These are phyloP conservation scores for Apodemus speciosus DNA, from an alignment of 2,113 vertebrate species.

Conservation along the genomic window DNA sequence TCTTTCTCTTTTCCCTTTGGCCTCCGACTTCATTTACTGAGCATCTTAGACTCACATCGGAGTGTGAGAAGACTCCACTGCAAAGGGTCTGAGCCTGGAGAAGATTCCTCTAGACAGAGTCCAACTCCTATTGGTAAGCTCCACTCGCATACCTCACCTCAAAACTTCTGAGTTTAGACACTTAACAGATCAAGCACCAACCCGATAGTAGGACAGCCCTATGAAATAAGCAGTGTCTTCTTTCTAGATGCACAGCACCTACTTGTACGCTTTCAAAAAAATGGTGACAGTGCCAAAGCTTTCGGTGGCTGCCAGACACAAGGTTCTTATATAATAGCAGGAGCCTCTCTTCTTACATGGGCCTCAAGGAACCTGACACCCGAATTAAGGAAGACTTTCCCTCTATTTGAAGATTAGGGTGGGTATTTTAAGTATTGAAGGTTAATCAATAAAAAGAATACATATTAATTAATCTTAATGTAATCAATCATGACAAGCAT, in stretches of 20 bases:
- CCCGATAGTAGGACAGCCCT: not conserved
- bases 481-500: slow-evolving; percentile 21
- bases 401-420: not conserved
- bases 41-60: not conserved
- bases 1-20: not conserved
- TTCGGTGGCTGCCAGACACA: not conserved
- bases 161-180: slow-evolving; percentile 4
- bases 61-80: not conserved
- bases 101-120: not conserved
- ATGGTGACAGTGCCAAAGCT: not conserved
- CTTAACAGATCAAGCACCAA: not conserved
- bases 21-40: not conserved
- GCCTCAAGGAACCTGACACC: not conserved
- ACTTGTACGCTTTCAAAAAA: not conserved
- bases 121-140: not conserved
- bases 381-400: not conserved
- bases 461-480: not conserved
- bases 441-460: not conserved
- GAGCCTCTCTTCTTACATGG: not conserved
- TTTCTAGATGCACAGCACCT: not conserved
- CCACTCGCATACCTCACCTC: not conserved
- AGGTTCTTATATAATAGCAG: not conserved
- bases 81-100: not conserved
- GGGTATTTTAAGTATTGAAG: slow-evolving; percentile 6
- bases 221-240: not conserved